These are phyloP conservation scores for Drosophila mettleri DNA, from an alignment of 2,888 invertebrate genomes.

Conservation along the genomic window DNA sequence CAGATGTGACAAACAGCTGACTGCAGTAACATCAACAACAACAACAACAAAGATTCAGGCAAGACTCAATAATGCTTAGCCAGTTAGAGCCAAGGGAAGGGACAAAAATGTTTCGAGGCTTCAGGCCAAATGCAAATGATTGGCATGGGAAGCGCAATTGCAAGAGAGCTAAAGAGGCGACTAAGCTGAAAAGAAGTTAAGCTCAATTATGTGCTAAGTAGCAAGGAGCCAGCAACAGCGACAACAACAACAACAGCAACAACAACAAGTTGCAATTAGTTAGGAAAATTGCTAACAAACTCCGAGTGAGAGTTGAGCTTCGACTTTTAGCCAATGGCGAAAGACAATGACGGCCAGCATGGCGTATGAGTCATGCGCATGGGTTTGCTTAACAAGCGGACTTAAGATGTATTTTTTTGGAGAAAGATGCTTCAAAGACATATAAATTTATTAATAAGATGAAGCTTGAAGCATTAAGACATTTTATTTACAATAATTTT, in stretches of 20 bases:
- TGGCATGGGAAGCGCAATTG: constrained; percentile 72
- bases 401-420: neutral
- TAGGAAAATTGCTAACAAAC: constrained; percentile 50
- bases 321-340: constrained; percentile 9
- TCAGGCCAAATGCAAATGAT: constrained; percentile 67
- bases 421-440: neutral
- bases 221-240: constrained; percentile 46
- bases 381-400: neutral
- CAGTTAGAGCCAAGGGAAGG: constrained; percentile 33
- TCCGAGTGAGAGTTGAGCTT: constrained; percentile 45
- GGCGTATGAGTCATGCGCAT: constrained; percentile 50
- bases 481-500: neutral
- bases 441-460: neutral
- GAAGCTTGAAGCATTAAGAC: neutral
- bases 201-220: constrained; percentile 76
- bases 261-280: constrained; percentile 53
- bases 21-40: constrained; percentile 21
- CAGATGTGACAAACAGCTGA: constrained; percentile 76
- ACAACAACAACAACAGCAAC: constrained; percentile 14
- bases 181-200: constrained; percentile 56
- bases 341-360: constrained; percentile 46
- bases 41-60: neutral
- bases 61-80: constrained; percentile 68
- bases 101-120: constrained; percentile 21
- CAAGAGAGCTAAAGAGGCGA: constrained; percentile 33